Base-by-base conservation (phyloP, 2,888 invertebrate genomes). In the Microctonus brassicae region DNA sequence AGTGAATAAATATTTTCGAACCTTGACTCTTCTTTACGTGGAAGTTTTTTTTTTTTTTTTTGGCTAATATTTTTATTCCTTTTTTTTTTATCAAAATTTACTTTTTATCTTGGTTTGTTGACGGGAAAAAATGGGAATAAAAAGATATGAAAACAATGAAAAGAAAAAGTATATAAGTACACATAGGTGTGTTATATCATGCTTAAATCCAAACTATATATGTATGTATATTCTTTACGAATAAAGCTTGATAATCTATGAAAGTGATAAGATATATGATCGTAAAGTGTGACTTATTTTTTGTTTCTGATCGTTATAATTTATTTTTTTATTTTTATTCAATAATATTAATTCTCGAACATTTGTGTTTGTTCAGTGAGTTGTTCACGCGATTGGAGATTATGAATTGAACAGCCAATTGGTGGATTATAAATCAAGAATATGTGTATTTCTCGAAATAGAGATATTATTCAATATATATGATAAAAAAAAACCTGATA, bases 1-100 rank as follows among this genome's bases (percentile, higher is more conserved):
- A 73, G 57, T 69, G 70, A 69, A 73, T 72, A 75, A 75, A 75
- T 73, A 75, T 75, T 75, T 72, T 70, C 70, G 53, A 67, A 70
- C 64, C 68, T 68, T 60, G 39, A 55, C 36, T 42, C 6, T 47
- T 17, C 20, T 47, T 61, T 24, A 55, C 62, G 29, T 1, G 39
- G 5, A 34, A 20, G 47, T 72, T 72, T 62, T 72, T 67, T 63
- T 33, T 63, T 33, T n/a, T 11, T 55, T 63, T 52, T 69, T 26
- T 69, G n/a, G n/a, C 34, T 55, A 47, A 17, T 20, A 7, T 39
- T 13, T n/a, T 13, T n/a, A 13, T 5, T 39, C 53, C 63, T 63
- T 69, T 39, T 36, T 42, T n/a, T 58, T 33, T 58, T 20, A 17
- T 33, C n/a, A 34, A 60, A 34, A 34, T 22, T n/a, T 57, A 13